Percentiles rank a stretch among this genome's conserved stretches.
Conservation (phyloP, 1,140 invertebrate species). For the Coenobita brevimanus region DNA sequence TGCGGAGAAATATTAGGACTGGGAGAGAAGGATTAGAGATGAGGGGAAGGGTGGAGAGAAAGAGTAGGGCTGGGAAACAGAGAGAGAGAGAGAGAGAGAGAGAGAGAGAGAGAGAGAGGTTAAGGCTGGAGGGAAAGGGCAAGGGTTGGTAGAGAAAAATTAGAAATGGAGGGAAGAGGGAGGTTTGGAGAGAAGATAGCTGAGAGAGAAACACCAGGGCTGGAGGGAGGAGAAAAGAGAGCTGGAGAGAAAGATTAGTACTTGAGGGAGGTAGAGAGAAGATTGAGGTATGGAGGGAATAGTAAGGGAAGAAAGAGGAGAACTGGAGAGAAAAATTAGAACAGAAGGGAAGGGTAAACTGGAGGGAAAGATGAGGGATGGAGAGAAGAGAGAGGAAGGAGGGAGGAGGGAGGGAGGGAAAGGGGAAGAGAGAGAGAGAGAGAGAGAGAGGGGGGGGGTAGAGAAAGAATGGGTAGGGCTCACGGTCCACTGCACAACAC, state of each 20-base stretch:
- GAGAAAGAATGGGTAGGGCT: not conserved
- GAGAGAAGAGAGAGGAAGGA: not conserved
- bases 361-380: not conserved
- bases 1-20: not conserved
- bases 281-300: too few species aligned
- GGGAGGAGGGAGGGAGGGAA: not conserved
- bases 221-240: not conserved
- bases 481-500: not conserved
- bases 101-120: not conserved
- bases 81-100: not conserved
- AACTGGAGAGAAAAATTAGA: not conserved
- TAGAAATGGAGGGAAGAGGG: not conserved
- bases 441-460: not conserved
- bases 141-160: not conserved
- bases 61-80: not conserved
- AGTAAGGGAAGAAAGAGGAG: not conserved
- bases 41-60: not conserved
- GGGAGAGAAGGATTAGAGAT: not conserved
- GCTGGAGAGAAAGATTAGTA: not conserved
- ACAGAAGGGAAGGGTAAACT: not conserved
- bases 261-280: not conserved
- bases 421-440: not conserved
- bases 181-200: not conserved
- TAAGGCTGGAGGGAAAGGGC: not conserved
- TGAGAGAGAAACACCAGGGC: not conserved